Conservation (phyloP, 2,888 invertebrate genomes). For the Hesperia comma region DNA sequence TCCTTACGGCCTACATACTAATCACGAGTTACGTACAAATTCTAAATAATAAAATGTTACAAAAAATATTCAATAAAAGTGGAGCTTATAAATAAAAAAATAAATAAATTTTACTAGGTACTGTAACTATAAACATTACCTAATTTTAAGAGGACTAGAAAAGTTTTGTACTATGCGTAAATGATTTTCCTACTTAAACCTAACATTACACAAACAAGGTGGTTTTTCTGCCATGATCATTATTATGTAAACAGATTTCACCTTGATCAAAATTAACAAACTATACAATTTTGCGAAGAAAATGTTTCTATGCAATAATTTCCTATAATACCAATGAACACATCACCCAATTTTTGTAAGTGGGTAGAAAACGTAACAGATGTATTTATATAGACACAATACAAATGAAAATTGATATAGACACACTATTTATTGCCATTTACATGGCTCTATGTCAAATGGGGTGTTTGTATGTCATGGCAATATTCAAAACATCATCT, state of each 20-base stretch:
- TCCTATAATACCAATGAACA: too few species aligned
- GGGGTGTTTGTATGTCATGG: background rate
- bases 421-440: too few species aligned
- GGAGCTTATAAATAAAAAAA: background rate
- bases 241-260: too few species aligned
- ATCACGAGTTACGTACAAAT: slow-evolving; percentile 10
- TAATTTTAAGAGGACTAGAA: slow-evolving; percentile 62
- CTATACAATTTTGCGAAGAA: too few species aligned
- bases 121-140: slow-evolving; percentile 25
- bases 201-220: background rate
- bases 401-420: too few species aligned
- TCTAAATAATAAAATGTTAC: slow-evolving; percentile 27
- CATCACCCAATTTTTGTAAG: too few species aligned
- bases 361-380: too few species aligned
- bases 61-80: slow-evolving; percentile 29
- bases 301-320: too few species aligned
- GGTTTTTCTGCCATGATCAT: too few species aligned
- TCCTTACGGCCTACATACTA: background rate
- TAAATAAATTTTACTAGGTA: too few species aligned
- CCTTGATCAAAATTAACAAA: too few species aligned
- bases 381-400: too few species aligned
- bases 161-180: slow-evolving; percentile 68
- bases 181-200: slow-evolving; percentile 16
- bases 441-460: background rate
- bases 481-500: background rate